These are phyloP conservation scores for Diglossa cyanea DNA, from an alignment of 2,797 vertebrate species.

Conservation along the genomic window DNA sequence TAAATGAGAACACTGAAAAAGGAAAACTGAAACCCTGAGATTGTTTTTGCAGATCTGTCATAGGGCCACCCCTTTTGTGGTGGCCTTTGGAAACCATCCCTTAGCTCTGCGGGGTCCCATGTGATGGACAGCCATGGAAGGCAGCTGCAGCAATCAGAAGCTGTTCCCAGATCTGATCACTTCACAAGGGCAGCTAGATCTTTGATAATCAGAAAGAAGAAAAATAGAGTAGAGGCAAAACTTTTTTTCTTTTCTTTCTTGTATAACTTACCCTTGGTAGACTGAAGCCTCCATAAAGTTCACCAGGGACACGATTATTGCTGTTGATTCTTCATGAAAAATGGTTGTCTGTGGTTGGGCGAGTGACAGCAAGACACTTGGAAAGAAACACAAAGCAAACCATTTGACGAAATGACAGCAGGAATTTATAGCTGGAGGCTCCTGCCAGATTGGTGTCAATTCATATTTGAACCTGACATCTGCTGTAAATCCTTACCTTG, in stretches of 20 bases:
- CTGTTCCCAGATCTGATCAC: not conserved
- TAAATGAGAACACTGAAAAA: constrained; percentile 42
- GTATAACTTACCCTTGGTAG: not conserved
- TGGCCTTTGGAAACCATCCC: constrained; percentile 14
- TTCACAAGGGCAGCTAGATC: not conserved
- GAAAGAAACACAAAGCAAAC: constrained; percentile 6
- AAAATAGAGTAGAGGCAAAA: not conserved
- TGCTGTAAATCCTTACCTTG: constrained; percentile 17
- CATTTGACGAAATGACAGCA: not conserved
- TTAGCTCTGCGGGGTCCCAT: not conserved
- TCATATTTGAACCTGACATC: constrained; percentile 31
- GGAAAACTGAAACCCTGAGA: constrained; percentile 40
- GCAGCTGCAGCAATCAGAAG: not conserved
- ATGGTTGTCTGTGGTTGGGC: not conserved
- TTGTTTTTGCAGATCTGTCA: constrained; percentile 12
- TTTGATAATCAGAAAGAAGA: not conserved
- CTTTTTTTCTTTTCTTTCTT: not conserved
- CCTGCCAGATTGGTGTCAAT: constrained; percentile 23
- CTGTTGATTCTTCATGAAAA: not conserved
- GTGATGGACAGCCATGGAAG: not conserved
- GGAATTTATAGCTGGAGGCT: constrained; percentile 47
- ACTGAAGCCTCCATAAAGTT: not conserved
- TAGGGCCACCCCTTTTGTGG: not conserved
- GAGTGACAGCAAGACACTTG: not conserved
- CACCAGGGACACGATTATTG: not conserved